These are phyloP conservation scores for Camponotus vicinus DNA, from an alignment of 1,140 invertebrate species.

Conservation along the genomic window DNA sequence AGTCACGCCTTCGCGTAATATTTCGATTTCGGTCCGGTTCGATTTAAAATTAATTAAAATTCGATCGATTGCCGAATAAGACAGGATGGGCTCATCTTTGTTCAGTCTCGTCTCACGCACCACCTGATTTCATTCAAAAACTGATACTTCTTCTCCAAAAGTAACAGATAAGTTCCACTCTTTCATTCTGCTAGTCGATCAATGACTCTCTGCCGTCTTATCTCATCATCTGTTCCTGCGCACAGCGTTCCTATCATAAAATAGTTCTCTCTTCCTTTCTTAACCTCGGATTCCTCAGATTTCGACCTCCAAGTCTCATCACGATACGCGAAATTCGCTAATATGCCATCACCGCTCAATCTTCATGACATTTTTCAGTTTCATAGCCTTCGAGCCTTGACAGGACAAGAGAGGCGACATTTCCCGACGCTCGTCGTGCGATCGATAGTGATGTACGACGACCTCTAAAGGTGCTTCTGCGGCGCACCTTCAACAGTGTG, in stretches of 20 bases:
- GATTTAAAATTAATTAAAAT: no score
- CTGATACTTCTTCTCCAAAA: no score
- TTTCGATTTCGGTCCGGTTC: no score
- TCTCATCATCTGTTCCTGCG: constrained; percentile 61
- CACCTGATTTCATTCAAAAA: neutral
- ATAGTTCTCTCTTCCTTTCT: neutral
- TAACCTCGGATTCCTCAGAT: neutral
- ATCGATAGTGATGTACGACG: constrained; percentile 7
- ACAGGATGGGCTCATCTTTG: neutral
- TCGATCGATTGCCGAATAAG: no score
- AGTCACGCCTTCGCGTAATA: no score
- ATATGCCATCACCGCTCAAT: constrained; percentile 55
- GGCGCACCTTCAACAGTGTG: neutral
- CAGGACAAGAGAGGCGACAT: constrained; percentile 39
- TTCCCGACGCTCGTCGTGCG: neutral
- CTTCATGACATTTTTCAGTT: constrained; percentile 63
- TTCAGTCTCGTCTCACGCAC: neutral
- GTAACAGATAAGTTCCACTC: neutral
- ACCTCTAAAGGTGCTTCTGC: constrained; percentile 3
- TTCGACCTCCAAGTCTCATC: neutral
- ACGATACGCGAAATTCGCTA: constrained; percentile 43
- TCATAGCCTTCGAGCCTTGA: constrained; percentile 32
- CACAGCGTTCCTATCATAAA: constrained; percentile 21
- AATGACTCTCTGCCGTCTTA: constrained; percentile 8
- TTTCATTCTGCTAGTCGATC: neutral